phyloP scores from a whole-genome alignment of 2,888 invertebrate species.

The Gibbula magus region DNA sequence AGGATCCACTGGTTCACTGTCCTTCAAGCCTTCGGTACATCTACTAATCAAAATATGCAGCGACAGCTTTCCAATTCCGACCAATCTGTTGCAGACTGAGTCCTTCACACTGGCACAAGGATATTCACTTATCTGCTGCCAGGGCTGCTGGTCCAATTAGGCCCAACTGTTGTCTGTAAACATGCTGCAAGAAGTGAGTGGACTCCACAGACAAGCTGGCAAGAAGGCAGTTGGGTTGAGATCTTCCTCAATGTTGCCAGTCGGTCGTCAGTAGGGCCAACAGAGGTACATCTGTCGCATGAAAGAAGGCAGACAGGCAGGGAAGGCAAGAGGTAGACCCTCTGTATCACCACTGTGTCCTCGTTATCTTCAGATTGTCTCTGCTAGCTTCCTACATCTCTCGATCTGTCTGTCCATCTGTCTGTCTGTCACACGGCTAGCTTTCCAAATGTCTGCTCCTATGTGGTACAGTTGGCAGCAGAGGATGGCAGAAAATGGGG shows the following conservation, averaged over 20 bases:
- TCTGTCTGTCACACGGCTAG: background rate
- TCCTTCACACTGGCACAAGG: too few species aligned
- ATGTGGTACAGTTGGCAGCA: background rate
- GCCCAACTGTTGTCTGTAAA: background rate
- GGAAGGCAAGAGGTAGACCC: too few species aligned
- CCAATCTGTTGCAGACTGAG: background rate
- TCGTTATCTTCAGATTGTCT: background rate
- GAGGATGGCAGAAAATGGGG: background rate
- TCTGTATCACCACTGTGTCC: background rate
- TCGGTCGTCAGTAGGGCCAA: too few species aligned
- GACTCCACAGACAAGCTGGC: too few species aligned
- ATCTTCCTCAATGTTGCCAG: too few species aligned
- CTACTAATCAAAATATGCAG: conserved; percentile 2
- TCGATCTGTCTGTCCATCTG: background rate
- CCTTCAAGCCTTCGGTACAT: background rate
- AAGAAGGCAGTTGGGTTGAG: too few species aligned
- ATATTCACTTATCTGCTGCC: background rate
- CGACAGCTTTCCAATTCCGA: background rate
- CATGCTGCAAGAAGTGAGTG: background rate
- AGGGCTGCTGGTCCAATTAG: background rate
- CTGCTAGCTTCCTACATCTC: background rate
- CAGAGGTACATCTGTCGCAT: too few species aligned
- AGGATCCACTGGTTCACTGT: too few species aligned
- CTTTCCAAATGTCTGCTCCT: background rate
- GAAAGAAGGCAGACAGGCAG: too few species aligned